phyloP scores from a whole-genome alignment of 2,797 vertebrate species.

The Leuciscus waleckii region DNA sequence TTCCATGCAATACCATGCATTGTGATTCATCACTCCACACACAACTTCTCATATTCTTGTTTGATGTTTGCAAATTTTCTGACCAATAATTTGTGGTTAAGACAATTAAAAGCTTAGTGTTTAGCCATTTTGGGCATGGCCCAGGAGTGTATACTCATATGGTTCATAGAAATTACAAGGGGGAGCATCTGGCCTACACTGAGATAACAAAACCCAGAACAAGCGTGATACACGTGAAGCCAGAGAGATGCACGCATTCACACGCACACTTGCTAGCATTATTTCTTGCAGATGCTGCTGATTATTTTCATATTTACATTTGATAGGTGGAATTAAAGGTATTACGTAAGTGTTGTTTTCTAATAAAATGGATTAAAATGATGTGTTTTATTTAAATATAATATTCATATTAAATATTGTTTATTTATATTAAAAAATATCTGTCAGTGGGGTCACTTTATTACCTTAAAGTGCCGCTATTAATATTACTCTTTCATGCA shows the following conservation, averaged over 20 bases:
- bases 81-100: too few relatives aligned
- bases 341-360: background rate
- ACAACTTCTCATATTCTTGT: too few relatives aligned
- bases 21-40: too few relatives aligned
- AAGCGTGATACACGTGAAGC: background rate
- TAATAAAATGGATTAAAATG: background rate
- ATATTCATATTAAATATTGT: too few relatives aligned
- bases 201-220: conserved; percentile 23
- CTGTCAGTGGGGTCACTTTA: too few relatives aligned
- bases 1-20: too few relatives aligned
- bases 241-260: background rate
- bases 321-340: background rate
- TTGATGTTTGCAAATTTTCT: too few relatives aligned
- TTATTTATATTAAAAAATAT: background rate
- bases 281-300: background rate
- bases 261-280: background rate
- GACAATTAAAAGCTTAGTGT: background rate
- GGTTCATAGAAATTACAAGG: conserved; percentile 28
- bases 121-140: background rate
- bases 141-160: background rate
- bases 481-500: too few relatives aligned
- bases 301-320: background rate
- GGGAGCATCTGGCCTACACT: background rate
- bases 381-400: background rate
- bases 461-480: too few relatives aligned